A percentile compares a stretch with the other conserved stretches of the same genome.
Evolutionary conservation across 2,797 vertebrate species (phyloP).

Genomic region (Myripristis murdjan): DNA sequence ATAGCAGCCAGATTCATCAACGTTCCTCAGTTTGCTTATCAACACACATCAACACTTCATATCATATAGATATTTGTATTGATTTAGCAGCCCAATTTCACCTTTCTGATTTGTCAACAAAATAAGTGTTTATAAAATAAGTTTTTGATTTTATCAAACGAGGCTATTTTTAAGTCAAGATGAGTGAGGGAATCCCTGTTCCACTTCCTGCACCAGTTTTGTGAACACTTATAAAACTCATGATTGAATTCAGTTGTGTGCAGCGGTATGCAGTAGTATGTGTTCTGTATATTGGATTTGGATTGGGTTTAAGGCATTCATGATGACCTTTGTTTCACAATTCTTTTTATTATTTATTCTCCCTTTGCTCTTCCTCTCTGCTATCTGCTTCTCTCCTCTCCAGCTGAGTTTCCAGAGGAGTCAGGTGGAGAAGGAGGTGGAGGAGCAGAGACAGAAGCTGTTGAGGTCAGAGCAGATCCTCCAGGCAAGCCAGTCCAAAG

Average conservation of each 20-base stretch:
- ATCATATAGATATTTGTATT: no score
- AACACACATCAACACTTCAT: no score
- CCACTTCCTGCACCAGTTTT: no score
- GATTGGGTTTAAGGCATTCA: background rate
- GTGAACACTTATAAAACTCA: no score
- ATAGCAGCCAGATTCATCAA: no score
- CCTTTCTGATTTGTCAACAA: no score
- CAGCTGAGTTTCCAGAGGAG: conserved; percentile 85
- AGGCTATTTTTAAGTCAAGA: no score
- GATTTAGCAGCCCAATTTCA: no score
- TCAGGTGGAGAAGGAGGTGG: conserved; percentile 81
- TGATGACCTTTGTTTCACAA: background rate
- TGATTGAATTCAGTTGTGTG: background rate
- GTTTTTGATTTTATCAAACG: no score
- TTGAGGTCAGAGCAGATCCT: conserved; percentile 86
- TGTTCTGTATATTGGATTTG: background rate
- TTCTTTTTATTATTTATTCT: background rate
- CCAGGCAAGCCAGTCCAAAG: conserved; percentile 82
- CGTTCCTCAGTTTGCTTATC: no score
- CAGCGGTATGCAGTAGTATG: background rate
- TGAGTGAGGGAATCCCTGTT: no score
- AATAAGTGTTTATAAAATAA: no score
- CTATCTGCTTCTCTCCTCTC: conserved; percentile 19
- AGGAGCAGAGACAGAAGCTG: conserved; percentile 88
- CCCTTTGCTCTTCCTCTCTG: background rate